Conservation (phyloP, 2,113 vertebrate species). For the Pristiophorus japonicus region DNA sequence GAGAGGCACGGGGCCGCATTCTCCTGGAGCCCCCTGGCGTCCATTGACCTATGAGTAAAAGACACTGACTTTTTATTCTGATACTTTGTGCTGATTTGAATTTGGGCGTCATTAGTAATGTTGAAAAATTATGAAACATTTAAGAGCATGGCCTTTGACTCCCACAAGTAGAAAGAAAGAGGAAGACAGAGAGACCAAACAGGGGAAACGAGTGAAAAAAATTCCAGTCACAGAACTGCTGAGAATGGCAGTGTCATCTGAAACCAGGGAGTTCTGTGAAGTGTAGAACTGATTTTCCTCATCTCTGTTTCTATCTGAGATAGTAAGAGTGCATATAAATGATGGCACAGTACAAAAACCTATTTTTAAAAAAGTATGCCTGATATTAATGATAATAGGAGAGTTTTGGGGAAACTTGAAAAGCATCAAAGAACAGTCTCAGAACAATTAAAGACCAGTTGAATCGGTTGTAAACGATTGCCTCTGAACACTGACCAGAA, state of each 20-base stretch:
- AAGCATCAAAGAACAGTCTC: neutral
- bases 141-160: constrained; percentile 37
- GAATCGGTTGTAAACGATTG: neutral
- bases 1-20: constrained; percentile 29
- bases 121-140: constrained; percentile 38
- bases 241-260: neutral
- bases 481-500: neutral
- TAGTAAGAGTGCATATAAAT: neutral
- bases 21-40: constrained; percentile 22
- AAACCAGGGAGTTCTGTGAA: neutral
- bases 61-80: constrained; percentile 37
- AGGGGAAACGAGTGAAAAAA: neutral
- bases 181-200: neutral
- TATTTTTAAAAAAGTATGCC: neutral
- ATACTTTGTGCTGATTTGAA: constrained; percentile 37
- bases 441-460: neutral
- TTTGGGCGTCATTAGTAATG: constrained; percentile 37
- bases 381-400: neutral
- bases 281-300: neutral
- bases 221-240: neutral
- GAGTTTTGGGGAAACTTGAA: neutral
- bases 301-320: neutral
- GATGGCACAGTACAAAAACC: neutral
- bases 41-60: constrained; percentile 38
- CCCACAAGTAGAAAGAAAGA: neutral